Evolutionary conservation across 2,113 vertebrate species (phyloP).

Genomic region (Bothrops jararaca): DNA sequence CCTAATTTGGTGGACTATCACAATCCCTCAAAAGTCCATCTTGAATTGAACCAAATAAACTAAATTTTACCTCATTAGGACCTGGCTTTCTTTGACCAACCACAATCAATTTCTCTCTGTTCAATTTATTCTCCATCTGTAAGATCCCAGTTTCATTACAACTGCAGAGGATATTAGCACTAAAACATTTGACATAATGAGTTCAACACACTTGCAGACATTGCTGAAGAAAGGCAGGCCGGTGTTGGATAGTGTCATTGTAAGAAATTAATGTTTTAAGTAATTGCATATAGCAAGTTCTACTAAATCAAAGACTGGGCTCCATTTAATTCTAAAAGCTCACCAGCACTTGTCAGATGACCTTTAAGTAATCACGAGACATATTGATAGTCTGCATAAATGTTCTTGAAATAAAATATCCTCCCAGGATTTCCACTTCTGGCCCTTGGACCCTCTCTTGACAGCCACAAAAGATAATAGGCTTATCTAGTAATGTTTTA

Average conservation of each 20-base stretch:
- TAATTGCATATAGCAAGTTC: constrained; percentile 49
- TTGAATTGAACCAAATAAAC: constrained; percentile 46
- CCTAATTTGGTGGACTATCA: not conserved
- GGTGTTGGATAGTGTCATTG: constrained; percentile 33
- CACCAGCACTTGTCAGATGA: constrained; percentile 57
- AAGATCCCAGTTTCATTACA: constrained; percentile 58
- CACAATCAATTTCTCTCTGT: constrained; percentile 44
- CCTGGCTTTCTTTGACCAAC: constrained; percentile 29
- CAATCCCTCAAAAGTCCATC: not conserved
- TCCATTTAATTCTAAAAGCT: constrained; percentile 50
- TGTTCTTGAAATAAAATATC: constrained; percentile 19
- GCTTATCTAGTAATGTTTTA: constrained; percentile 54
- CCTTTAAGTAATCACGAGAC: constrained; percentile 51
- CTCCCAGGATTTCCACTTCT: constrained; percentile 35
- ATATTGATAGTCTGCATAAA: constrained; percentile 43
- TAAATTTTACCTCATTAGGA: constrained; percentile 27
- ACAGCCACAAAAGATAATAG: constrained; percentile 53
- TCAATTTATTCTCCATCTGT: constrained; percentile 61
- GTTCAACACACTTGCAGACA: constrained; percentile 54
- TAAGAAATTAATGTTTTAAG: constrained; percentile 44
- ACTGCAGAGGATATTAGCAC: constrained; percentile 57
- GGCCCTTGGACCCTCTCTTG: constrained; percentile 38
- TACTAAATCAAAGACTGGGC: constrained; percentile 50
- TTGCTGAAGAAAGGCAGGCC: constrained; percentile 44
- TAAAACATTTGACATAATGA: constrained; percentile 66